Evolutionary conservation across 1,140 invertebrate genomes (phyloP).

Genomic region (Atta colombica): DNA sequence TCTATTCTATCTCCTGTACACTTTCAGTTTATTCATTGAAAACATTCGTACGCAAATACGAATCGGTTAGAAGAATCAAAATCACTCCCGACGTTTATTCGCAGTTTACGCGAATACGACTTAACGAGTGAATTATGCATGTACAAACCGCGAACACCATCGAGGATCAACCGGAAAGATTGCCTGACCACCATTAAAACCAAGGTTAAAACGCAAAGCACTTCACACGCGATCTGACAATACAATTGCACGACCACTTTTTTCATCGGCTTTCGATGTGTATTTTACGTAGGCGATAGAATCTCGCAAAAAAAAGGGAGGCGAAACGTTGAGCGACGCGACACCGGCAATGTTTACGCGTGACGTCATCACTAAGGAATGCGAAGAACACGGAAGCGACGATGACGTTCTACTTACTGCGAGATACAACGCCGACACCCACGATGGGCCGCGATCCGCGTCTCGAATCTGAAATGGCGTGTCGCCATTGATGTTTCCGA

Average conservation of each 20-base stretch:
- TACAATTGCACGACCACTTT: not conserved
- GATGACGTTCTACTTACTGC: not conserved
- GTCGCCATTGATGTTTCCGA: too few relatives aligned
- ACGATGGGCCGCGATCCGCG: not conserved
- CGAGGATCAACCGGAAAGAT: not conserved
- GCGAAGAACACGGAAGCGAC: not conserved
- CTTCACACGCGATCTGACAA: slow-evolving; percentile 6
- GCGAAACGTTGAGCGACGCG: not conserved
- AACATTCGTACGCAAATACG: not conserved
- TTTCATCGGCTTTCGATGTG: not conserved
- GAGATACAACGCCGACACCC: not conserved
- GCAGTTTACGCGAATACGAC: not conserved
- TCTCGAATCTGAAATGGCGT: not conserved
- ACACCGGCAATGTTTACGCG: not conserved
- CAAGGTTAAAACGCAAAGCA: not conserved
- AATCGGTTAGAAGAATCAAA: not conserved
- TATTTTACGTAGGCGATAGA: not conserved
- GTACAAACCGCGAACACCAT: not conserved
- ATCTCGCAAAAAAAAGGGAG: not conserved
- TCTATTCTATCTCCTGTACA: not conserved
- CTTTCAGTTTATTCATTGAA: not conserved
- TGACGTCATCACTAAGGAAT: not conserved
- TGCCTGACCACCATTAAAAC: too few relatives aligned
- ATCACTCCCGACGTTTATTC: slow-evolving; percentile 5
- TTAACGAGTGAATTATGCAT: not conserved